phyloP scores from a whole-genome alignment of 2,113 vertebrate genomes.

The Oceanites oceanicus region DNA sequence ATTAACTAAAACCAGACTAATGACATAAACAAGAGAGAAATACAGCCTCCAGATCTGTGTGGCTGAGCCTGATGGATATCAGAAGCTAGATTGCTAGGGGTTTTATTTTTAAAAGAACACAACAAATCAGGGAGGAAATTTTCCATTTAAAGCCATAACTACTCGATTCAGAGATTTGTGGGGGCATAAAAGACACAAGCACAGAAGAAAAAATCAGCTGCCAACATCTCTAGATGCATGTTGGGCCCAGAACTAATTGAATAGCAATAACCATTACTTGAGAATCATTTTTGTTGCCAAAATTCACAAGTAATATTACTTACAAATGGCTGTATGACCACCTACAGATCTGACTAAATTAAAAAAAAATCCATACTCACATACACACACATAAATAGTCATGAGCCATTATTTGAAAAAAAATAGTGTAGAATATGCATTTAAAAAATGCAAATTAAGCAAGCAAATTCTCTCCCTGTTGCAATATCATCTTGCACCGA shows the following conservation, averaged over 20 bases:
- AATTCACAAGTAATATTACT: not conserved
- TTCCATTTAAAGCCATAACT: slow-evolving; percentile 19
- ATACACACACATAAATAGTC: not conserved
- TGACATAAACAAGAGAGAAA: slow-evolving; percentile 4
- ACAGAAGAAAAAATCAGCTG: not conserved
- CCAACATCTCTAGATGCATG: not conserved
- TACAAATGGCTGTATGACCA: not conserved
- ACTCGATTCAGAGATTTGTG: not conserved
- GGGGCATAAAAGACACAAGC: not conserved
- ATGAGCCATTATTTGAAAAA: not conserved
- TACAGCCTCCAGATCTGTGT: not conserved
- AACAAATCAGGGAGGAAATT: not conserved
- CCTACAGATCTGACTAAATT: not conserved
- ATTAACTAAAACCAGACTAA: slow-evolving; percentile 51
- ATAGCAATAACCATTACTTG: not conserved
- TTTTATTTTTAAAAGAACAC: not conserved
- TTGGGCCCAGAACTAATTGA: not conserved
- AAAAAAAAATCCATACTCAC: not conserved
- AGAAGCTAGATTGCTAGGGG: not conserved
- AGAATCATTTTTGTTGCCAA: not conserved
- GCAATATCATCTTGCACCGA: not conserved
- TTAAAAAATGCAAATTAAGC: not conserved
- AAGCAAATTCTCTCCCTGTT: not conserved
- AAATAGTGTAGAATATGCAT: not conserved
- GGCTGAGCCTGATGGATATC: not conserved